Evolutionary conservation across 2,888 invertebrate species (phyloP).

Genomic region (Lordiphosa andalusiaca): DNA sequence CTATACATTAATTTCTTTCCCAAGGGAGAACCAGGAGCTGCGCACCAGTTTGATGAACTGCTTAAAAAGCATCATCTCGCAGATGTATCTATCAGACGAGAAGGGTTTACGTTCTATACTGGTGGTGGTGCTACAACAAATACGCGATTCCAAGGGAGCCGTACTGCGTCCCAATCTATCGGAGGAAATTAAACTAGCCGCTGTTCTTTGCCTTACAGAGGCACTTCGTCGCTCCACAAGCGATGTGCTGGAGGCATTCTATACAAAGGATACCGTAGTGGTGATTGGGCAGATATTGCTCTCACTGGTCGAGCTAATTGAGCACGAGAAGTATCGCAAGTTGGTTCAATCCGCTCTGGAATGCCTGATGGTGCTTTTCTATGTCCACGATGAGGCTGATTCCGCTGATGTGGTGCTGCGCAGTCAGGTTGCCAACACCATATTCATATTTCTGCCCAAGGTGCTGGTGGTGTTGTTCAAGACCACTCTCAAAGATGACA

Average conservation of each 20-base stretch:
- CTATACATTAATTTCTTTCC: neutral
- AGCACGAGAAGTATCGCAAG: conserved; percentile 84
- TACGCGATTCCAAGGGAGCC: conserved; percentile 67
- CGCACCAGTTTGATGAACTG: conserved; percentile 73
- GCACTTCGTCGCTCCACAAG: conserved; percentile 68
- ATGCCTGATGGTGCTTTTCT: conserved; percentile 84
- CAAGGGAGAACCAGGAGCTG: conserved; percentile 74
- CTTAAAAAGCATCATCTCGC: conserved; percentile 66
- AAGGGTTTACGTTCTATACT: conserved; percentile 76
- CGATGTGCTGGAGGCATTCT: conserved; percentile 82
- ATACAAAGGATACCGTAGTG: conserved; percentile 82
- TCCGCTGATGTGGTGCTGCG: conserved; percentile 82
- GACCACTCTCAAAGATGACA: conserved; percentile 82
- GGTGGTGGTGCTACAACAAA: conserved; percentile 71
- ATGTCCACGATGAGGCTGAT: conserved; percentile 83
- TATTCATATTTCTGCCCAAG: conserved; percentile 84
- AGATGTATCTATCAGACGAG: conserved; percentile 71
- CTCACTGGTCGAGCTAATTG: conserved; percentile 84
- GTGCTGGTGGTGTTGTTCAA: conserved; percentile 81
- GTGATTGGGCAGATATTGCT: conserved; percentile 85
- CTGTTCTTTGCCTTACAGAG: conserved; percentile 71
- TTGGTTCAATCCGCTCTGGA: conserved; percentile 84
- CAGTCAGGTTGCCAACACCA: conserved; percentile 82
- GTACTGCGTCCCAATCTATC: conserved; percentile 64
- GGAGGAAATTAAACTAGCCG: conserved; percentile 78